phyloP scores from a whole-genome alignment of 2,888 invertebrate species.

The Lasioglossum marginatum region DNA sequence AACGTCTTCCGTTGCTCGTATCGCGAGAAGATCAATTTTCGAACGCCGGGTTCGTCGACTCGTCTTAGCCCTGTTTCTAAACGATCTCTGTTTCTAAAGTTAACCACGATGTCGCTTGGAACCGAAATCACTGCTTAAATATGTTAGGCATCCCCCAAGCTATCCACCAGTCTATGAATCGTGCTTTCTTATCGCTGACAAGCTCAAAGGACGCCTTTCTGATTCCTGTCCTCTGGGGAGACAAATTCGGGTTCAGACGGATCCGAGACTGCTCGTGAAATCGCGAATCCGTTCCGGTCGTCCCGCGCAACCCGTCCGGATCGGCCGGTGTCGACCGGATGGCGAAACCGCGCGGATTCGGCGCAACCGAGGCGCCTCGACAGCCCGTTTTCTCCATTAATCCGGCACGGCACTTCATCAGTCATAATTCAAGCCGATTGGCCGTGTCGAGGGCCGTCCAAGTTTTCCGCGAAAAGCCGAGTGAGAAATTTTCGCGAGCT shows the following conservation, averaged over 20 bases:
- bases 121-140: background rate
- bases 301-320: constrained; percentile 1
- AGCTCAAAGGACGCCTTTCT: background rate
- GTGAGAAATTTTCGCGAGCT: constrained; percentile 76
- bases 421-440: constrained; percentile 65
- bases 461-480: constrained; percentile 69
- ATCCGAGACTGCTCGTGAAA: background rate
- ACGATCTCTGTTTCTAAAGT: background rate
- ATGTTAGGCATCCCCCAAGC: background rate
- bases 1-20: background rate
- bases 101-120: background rate
- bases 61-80: background rate
- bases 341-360: constrained; percentile 7
- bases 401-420: constrained; percentile 62
- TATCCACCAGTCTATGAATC: background rate
- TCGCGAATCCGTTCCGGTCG: background rate
- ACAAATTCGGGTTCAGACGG: background rate
- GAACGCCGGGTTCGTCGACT: background rate
- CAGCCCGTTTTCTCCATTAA: constrained; percentile 44
- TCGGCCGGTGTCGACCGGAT: background rate
- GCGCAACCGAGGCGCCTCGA: background rate
- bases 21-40: background rate
- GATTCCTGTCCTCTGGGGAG: background rate
- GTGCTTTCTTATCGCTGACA: constrained; percentile 1
- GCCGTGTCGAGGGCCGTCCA: constrained; percentile 60